Evolutionary conservation across 2,888 invertebrate genomes (phyloP).

Genomic region (Lacanobia wlatinum): DNA sequence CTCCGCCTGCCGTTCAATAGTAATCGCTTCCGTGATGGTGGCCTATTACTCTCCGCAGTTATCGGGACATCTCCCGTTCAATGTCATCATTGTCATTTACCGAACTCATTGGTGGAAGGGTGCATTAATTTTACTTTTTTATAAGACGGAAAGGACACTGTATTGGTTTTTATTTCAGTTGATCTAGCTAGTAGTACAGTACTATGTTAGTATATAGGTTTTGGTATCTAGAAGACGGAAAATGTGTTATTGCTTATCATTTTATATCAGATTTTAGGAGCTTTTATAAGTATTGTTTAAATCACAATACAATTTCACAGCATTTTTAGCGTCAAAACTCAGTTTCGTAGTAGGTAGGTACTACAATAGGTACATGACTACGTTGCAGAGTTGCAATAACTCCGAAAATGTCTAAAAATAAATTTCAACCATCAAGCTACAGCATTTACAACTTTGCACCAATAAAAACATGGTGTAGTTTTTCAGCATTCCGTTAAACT

Average conservation of each 20-base stretch:
- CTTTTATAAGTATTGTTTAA: no score
- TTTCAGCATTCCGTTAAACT: slow-evolving; percentile 1
- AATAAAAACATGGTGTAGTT: neutral
- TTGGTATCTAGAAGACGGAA: neutral
- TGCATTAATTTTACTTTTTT: slow-evolving; percentile 60
- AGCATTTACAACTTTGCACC: neutral
- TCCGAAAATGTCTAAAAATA: neutral
- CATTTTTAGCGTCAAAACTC: no score
- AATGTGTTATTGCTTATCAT: neutral
- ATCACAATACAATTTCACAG: no score
- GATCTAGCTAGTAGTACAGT: no score
- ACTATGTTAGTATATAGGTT: no score
- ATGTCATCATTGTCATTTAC: slow-evolving; percentile 70
- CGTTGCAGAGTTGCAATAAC: neutral
- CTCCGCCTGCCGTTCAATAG: slow-evolving; percentile 12
- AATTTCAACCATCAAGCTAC: neutral
- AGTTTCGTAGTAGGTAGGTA: no score
- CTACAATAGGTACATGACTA: no score
- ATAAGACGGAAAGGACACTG: slow-evolving; percentile 3
- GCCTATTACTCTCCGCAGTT: slow-evolving; percentile 76
- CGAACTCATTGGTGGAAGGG: slow-evolving; percentile 45
- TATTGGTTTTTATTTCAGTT: slow-evolving; percentile 24
- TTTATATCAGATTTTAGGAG: no score
- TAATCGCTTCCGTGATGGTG: slow-evolving; percentile 77
- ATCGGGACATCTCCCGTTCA: slow-evolving; percentile 75